Evolutionary conservation across 2,113 vertebrate genomes (phyloP), one percentile per base, ranked within the genome.

Genomic region (Osmerus mordax): DNA sequence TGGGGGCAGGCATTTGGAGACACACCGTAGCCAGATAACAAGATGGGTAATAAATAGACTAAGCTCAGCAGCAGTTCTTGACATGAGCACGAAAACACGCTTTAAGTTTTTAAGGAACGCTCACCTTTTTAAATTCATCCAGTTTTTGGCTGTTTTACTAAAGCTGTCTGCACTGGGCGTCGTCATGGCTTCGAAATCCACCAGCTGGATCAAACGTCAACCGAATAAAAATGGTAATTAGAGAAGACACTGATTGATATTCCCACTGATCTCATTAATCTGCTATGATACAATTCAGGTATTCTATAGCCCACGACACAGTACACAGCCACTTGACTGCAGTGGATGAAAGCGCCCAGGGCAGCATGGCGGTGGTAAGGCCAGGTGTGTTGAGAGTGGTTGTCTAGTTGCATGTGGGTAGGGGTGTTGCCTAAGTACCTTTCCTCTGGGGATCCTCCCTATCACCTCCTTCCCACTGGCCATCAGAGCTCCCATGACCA

Each of bases 161-260:
- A 99, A 99, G 83, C 90, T 92, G 73, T 98, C 96, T 59, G 97
- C 94, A 51, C 91, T 95, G 19, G 94, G 90, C 21, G 95, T 95
- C 51, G 95, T 98, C 97, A 99, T 98, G 66, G 97, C 96, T 90
- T 99, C 97, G 86, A 99, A 98, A 81, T 99, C 97, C 77, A 98
- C 95, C 82, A 99, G 85, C 97, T 99, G 84, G 69, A 77, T 88
- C 87, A 0, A 41, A 76, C 0, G 25, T 8, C 4, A 58, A 36
- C 70, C 7, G 59, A 41, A 36, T 8, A 56, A 51, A 28, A 58
- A 64, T 32, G 29, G 55, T 47, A 8, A 29, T 70, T 9, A 71
- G 18, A 60, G 4, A 0, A 59, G 65, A 73, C 16, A 47, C 18
- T 52, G 5, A 69, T 6, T 19, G 15, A 55, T 58, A 23, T 3